Evolutionary conservation across 2,888 invertebrate genomes (phyloP), one percentile per base, ranked within the genome.

Genomic region (Conchocele bisecta): DNA sequence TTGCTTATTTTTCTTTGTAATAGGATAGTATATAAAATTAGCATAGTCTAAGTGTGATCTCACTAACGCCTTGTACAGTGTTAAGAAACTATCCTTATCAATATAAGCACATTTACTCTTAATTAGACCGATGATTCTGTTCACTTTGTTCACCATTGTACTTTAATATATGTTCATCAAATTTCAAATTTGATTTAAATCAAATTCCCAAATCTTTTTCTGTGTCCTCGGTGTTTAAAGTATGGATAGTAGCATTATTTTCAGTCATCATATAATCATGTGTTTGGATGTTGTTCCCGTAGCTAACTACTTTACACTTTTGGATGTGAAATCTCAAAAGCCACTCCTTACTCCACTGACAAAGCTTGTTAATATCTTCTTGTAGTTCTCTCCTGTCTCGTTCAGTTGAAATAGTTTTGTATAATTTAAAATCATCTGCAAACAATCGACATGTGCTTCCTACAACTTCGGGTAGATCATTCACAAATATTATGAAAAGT

Each of bases 41-140:
- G 37, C 59, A 46, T 60, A 67, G 29, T 67, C 60, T 15, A 54
- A 24, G 17, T 59, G 46, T 5, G 59, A 56, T 46, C 67, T 24
- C 3, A 67, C 37, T 9, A 60, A 31, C 9, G 67, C 59, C 48
- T 50, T 67, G 26, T 60, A 54, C 7, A 67, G 31, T 15, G 7
- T 33, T 15, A 57, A n/a, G 26, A 67, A 67, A 42, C 50, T 67
- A 2, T 37, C n/a, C 22, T 51, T 51, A 29, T 44, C 28, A 35
- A 60, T 54, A 31, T 44, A 60, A n/a, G 37, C 22, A 37, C 53
- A 67, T 13, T 24, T 35, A 39, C 42, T 67, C 1, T 15, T 46
- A 20, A 66, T 53, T 11, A 66, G 11, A 1, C 57, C 57, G n/a
- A 58, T 29, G 13, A 42, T 41, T 33, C 44, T 58, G 20, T 66